phyloP scores from a whole-genome alignment of 2,888 invertebrate species.

The Temnothorax rugatulus region DNA sequence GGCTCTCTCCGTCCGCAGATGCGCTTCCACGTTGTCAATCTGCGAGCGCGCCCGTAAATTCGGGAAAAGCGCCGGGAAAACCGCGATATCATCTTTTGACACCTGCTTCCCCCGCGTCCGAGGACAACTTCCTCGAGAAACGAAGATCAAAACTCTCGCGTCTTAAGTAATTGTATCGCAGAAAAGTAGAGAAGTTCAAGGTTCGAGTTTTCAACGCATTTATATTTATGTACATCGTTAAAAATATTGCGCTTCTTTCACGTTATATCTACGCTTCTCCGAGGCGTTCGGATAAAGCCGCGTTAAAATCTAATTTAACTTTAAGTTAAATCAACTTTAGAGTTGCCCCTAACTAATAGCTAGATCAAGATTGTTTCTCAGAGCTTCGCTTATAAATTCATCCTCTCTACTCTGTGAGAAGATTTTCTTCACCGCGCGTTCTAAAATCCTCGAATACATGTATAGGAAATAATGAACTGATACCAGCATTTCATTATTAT shows the following conservation, averaged over 20 bases:
- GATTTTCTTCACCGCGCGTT: neutral
- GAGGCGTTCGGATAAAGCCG: neutral
- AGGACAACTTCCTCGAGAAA: neutral
- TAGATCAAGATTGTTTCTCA: neutral
- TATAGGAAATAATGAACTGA: neutral
- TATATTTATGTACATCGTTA: neutral
- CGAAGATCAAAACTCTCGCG: neutral
- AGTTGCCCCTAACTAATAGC: neutral
- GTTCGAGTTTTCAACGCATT: neutral
- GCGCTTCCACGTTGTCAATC: slow-evolving; percentile 41
- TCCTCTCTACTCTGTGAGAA: neutral
- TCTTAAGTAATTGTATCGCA: neutral
- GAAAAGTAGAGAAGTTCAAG: neutral
- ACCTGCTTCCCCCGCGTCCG: slow-evolving; percentile 7
- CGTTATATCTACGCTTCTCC: neutral
- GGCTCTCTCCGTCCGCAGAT: slow-evolving; percentile 29
- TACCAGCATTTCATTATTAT: neutral
- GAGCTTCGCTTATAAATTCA: neutral
- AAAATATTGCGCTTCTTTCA: neutral
- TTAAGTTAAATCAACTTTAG: neutral
- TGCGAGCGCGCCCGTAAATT: slow-evolving; percentile 5
- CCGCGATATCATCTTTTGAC: slow-evolving; percentile 23
- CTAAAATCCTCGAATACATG: neutral
- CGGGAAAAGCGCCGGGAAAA: slow-evolving; percentile 4
- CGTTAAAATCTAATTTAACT: slow-evolving; percentile 25